Evolutionary conservation across 2,113 vertebrate species (phyloP).

Genomic region (Phalacrocorax brasilianus): DNA sequence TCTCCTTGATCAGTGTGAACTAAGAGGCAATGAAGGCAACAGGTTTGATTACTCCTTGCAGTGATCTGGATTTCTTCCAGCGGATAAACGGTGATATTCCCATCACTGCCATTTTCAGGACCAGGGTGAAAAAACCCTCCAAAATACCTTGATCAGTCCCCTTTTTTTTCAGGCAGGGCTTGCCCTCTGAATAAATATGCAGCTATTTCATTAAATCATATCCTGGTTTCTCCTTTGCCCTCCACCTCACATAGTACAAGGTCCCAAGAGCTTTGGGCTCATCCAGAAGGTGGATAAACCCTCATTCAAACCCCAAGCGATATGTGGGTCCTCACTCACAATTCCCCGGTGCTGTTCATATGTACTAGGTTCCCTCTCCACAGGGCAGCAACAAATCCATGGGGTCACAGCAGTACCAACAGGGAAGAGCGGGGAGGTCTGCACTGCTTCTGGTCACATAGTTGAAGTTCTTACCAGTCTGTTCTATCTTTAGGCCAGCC

Average conservation of each 20-base stretch:
- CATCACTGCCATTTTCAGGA: neutral
- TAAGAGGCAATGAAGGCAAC: neutral
- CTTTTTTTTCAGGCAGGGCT: neutral
- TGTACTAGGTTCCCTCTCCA: neutral
- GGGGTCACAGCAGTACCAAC: neutral
- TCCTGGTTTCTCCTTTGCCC: neutral
- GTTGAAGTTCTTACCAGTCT: conserved; percentile 80
- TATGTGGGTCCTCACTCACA: neutral
- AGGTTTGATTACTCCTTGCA: neutral
- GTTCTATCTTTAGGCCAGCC: conserved; percentile 83
- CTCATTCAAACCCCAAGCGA: neutral
- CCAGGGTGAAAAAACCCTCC: neutral
- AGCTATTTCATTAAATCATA: neutral
- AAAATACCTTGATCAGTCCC: neutral
- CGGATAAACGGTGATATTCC: neutral
- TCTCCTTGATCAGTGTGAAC: neutral
- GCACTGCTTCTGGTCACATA: neutral
- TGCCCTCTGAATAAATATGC: neutral
- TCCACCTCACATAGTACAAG: neutral
- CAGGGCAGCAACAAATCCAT: neutral
- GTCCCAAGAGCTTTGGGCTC: neutral
- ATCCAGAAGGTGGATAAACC: neutral
- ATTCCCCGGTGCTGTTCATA: neutral
- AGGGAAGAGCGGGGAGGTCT: neutral
- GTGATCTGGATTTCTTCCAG: neutral